These are phyloP conservation scores for Campopleginae sp. DNA, from an alignment of 2,888 invertebrate genomes.

Conservation along the genomic window DNA sequence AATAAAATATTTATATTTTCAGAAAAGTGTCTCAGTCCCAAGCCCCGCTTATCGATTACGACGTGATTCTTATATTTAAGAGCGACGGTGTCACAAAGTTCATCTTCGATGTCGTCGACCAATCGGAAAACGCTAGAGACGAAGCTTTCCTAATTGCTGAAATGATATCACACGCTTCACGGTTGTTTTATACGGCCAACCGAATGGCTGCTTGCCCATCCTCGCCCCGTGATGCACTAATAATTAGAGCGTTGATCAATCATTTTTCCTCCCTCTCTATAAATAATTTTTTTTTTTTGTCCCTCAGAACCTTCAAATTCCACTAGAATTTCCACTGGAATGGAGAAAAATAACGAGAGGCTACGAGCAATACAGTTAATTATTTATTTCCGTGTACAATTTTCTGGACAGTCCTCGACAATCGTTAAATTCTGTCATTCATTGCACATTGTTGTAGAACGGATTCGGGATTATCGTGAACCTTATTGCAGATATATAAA, in stretches of 20 bases:
- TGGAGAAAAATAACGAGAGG: background rate
- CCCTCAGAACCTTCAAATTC: background rate
- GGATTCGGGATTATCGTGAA: background rate
- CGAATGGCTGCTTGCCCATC: background rate
- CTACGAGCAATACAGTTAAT: background rate
- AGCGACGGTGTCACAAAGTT: background rate
- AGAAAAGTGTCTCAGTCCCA: background rate
- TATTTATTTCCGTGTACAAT: constrained; percentile 2
- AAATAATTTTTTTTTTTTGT: background rate
- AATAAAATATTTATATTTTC: background rate
- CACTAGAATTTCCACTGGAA: background rate
- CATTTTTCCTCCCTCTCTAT: background rate
- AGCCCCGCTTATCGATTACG: background rate
- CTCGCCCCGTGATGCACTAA: background rate
- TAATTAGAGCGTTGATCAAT: background rate
- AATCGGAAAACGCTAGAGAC: background rate
- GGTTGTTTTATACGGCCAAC: background rate
- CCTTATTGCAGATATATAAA: background rate
- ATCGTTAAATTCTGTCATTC: constrained; percentile 1
- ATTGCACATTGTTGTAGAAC: background rate
- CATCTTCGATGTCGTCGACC: background rate
- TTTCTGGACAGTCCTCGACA: background rate
- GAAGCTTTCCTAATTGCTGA: background rate
- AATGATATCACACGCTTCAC: background rate
- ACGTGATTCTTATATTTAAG: background rate